These are phyloP conservation scores for Rhinolophus sinicus DNA, from an alignment of 2,113 vertebrate species.

Conservation along the genomic window DNA sequence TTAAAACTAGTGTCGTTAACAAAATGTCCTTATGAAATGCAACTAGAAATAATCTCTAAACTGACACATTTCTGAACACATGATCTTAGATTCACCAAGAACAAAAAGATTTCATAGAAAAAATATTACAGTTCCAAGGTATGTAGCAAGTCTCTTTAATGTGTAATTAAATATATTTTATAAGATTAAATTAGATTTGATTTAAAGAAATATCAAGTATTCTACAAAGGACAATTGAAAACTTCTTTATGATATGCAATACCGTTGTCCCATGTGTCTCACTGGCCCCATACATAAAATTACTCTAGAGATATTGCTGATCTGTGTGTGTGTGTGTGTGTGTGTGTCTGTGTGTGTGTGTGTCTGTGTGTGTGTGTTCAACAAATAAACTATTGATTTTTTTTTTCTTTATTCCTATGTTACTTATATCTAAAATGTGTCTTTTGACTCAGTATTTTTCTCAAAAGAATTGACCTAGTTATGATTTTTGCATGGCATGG, in stretches of 20 bases:
- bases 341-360: not conserved
- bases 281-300: not conserved
- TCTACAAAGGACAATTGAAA: not conserved
- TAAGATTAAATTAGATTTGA: slow-evolving; percentile 11
- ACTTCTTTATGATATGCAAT: not conserved
- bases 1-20: slow-evolving; percentile 16
- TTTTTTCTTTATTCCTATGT: not conserved
- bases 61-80: not conserved
- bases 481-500: not conserved
- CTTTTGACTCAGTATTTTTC: not conserved
- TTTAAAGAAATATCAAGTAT: not conserved
- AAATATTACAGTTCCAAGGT: not conserved
- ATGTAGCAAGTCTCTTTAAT: slow-evolving; percentile 23
- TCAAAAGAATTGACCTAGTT: not conserved
- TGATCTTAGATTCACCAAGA: not conserved
- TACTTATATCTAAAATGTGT: slow-evolving; percentile 16
- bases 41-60: slow-evolving; percentile 47
- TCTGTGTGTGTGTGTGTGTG: not conserved
- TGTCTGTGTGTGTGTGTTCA: not conserved
- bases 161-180: not conserved
- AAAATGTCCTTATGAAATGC: slow-evolving; percentile 43
- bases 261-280: not conserved
- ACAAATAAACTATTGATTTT: not conserved
- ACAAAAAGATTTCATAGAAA: slow-evolving; percentile 25
- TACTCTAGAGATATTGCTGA: not conserved